Evolutionary conservation across 2,797 vertebrate genomes (phyloP).

Genomic region (Cossypha polioptera): DNA sequence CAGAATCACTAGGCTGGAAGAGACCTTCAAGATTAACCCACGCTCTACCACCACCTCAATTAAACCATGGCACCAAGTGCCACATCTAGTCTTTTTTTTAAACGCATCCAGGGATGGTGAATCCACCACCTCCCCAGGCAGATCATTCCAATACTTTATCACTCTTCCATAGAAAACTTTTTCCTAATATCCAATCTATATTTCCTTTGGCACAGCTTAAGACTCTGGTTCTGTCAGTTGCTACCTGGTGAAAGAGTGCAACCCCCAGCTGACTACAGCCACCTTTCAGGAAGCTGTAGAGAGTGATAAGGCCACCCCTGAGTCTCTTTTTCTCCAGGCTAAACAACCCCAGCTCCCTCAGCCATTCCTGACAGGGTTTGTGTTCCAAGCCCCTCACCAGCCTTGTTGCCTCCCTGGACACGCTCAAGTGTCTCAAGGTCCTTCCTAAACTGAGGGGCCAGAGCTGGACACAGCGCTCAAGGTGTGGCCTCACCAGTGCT

Average conservation of each 20-base stretch:
- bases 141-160: background rate
- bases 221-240: fast-evolving
- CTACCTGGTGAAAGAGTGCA: background rate
- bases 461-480: no score
- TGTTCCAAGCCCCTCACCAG: no score
- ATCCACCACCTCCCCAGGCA: no score
- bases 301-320: background rate
- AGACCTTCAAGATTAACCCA: background rate
- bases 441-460: no score
- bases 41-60: background rate
- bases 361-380: no score
- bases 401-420: no score
- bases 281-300: background rate
- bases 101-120: background rate
- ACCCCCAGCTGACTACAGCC: fast-evolving
- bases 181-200: background rate
- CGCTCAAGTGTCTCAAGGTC: no score
- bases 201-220: background rate
- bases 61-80: background rate
- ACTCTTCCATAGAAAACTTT: fast-evolving
- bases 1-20: background rate
- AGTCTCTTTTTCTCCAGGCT: no score
- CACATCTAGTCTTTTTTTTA: background rate
- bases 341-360: no score
- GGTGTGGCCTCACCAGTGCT: no score